Evolutionary conservation across 2,888 invertebrate species (phyloP), one percentile per base, ranked within the genome.

Genomic region (Trachelus troglodyta): DNA sequence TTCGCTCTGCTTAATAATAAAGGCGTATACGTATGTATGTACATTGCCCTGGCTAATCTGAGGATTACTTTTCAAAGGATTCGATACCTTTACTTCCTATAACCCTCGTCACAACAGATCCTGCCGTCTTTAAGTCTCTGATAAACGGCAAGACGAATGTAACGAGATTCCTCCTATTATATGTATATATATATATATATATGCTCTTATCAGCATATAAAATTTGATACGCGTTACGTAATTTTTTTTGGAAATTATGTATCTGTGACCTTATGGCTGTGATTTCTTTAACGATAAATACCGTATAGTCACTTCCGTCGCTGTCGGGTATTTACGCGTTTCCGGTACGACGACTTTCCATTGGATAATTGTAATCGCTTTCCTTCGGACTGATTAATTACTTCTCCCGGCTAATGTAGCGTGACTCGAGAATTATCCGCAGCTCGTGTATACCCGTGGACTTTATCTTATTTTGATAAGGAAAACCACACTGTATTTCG

Each of bases 1-100:
- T 85, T 84, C 83, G 80, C 79, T 76, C 76, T 35, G 81, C 80
- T 87, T 83, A 86, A 87, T 87, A 87, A 87, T 87, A 82, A 79
- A 87, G 69, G 34, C 79, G 35, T 80, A 71, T 71, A 33, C n/a
- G 33, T 71, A 33, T 30, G 33, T 33, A 69, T 30, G 33, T 33
- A 69, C 71, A 23, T 12, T 33, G 71, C 12, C 71, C 34, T 71
- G 33, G 71, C 31, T 71, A 71, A 71, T 71, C 71, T 34, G 15
- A 31, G 71, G 71, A 71, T 31, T 71, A 71, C 71, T 71, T 56
- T 56, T 56, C 23, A 56, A 56, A 56, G 56, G 56, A 15, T 56
- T 56, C 56, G 6, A 56, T 56, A 23, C 56, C 56, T 23, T 23
- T 9, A 2, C 56, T 56, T 56, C 23, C 56, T 23, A 6, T 9